Evolutionary conservation across 2,113 vertebrate genomes (phyloP).

Genomic region (Tonatia bakeri): DNA sequence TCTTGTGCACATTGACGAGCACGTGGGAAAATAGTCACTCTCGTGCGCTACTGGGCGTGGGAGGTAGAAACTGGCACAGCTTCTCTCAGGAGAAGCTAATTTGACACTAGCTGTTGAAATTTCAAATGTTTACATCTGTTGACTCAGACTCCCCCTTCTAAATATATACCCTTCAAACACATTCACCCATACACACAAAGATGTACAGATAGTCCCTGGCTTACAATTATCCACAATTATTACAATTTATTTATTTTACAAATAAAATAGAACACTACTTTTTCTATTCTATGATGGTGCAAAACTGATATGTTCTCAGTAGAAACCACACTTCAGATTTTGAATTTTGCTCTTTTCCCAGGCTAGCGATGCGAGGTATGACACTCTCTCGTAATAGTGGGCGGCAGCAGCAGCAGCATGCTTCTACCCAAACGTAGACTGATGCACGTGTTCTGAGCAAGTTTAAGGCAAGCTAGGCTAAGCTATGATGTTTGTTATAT

Average conservation of each 20-base stretch:
- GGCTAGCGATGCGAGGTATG: neutral
- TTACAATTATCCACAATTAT: neutral
- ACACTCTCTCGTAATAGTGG: neutral
- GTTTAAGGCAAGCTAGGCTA: neutral
- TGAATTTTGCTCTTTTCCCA: neutral
- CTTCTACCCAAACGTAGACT: neutral
- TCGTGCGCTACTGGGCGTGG: rapidly evolving
- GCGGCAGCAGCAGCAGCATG: neutral
- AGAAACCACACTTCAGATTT: neutral
- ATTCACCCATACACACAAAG: neutral
- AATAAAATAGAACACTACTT: too few species aligned
- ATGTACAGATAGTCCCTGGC: neutral
- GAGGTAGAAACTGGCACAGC: neutral
- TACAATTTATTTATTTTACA: too few species aligned
- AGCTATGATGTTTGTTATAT: neutral
- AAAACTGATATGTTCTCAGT: neutral
- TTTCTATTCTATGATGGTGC: neutral
- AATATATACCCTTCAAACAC: neutral
- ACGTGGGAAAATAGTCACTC: neutral
- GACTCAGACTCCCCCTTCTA: neutral
- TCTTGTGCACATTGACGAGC: neutral
- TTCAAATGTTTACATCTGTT: neutral
- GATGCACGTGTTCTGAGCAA: neutral
- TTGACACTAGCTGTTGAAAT: neutral
- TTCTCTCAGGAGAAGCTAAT: neutral